phyloP scores from a whole-genome alignment of 1,140 invertebrate genomes.

The Sinonovacula constricta region DNA sequence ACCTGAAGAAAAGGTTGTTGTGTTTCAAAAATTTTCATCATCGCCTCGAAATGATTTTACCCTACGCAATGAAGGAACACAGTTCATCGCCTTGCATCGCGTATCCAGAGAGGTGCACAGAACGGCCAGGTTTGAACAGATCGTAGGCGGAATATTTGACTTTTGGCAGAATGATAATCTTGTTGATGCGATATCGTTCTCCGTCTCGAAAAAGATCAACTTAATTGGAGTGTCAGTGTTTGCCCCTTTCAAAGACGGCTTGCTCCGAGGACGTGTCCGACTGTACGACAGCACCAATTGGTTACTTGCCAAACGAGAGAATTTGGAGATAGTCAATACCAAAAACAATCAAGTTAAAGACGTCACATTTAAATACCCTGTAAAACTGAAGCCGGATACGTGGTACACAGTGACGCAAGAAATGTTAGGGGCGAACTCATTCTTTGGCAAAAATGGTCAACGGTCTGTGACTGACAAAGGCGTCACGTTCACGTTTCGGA shows the following conservation, averaged over 20 bases:
- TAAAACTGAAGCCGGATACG: neutral
- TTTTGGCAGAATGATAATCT: constrained; percentile 45
- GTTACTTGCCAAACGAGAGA: neutral
- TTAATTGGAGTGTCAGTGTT: constrained; percentile 25
- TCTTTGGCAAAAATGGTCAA: constrained; percentile 25
- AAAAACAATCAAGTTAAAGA: constrained; percentile 13
- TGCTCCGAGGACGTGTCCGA: constrained; percentile 28
- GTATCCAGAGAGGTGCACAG: constrained; percentile 5
- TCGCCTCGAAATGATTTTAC: constrained; percentile 19
- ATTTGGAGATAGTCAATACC: constrained; percentile 4
- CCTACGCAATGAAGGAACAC: neutral
- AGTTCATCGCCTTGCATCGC: neutral
- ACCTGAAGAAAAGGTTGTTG: constrained; percentile 30
- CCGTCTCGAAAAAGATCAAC: constrained; percentile 16
- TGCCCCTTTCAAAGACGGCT: constrained; percentile 30
- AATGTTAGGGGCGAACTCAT: constrained; percentile 32
- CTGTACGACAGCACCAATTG: constrained; percentile 32
- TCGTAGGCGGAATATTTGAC: constrained; percentile 27
- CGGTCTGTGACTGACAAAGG: constrained; percentile 14
- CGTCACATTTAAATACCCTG: constrained; percentile 26
- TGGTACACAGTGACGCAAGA: constrained; percentile 50
- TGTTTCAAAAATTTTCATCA: constrained; percentile 22
- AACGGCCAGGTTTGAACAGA: constrained; percentile 15
- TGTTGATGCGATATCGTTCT: constrained; percentile 39
- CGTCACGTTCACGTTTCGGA: constrained; percentile 15